phyloP scores from a whole-genome alignment of 2,113 vertebrate genomes.

The Scatophagus argus region DNA sequence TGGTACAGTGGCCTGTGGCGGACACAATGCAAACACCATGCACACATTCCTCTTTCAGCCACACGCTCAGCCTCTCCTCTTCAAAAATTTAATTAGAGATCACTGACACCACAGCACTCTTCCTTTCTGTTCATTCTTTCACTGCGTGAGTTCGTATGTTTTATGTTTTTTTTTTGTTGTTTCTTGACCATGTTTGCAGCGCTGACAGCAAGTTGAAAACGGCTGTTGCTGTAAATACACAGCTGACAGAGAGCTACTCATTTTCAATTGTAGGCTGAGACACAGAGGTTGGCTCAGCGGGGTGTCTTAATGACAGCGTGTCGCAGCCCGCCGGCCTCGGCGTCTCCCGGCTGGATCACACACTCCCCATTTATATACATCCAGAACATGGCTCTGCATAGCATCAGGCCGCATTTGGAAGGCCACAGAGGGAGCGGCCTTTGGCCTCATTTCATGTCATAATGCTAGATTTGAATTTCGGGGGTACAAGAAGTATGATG shows the following conservation, averaged over 20 bases:
- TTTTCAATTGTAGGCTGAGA: slow-evolving; percentile 75
- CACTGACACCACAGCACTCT: slow-evolving; percentile 65
- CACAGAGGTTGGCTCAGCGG: slow-evolving; percentile 65
- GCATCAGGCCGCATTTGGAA: slow-evolving; percentile 19
- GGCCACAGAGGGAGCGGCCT: slow-evolving; percentile 16
- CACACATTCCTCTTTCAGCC: slow-evolving; percentile 72
- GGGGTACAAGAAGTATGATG: slow-evolving; percentile 37
- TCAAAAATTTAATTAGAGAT: slow-evolving; percentile 74
- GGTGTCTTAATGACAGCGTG: slow-evolving; percentile 79
- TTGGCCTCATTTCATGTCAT: slow-evolving; percentile 27
- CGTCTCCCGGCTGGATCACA: slow-evolving; percentile 53
- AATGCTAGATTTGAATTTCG: slow-evolving; percentile 27
- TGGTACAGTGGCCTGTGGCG: slow-evolving; percentile 76
- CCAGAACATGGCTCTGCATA: slow-evolving; percentile 61
- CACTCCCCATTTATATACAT: slow-evolving; percentile 55
- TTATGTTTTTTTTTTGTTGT: slow-evolving; percentile 25
- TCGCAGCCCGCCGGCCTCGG: slow-evolving; percentile 42
- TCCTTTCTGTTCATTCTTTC: slow-evolving; percentile 59
- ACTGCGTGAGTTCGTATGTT: slow-evolving; percentile 38
- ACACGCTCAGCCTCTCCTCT: slow-evolving; percentile 63
- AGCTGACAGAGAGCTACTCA: slow-evolving; percentile 61
- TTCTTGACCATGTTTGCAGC: slow-evolving; percentile 59
- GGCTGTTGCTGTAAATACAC: slow-evolving; percentile 64
- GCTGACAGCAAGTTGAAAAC: slow-evolving; percentile 41
- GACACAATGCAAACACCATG: slow-evolving; percentile 78